phyloP scores from a whole-genome alignment of 2,113 vertebrate species.

The Abramis brama region DNA sequence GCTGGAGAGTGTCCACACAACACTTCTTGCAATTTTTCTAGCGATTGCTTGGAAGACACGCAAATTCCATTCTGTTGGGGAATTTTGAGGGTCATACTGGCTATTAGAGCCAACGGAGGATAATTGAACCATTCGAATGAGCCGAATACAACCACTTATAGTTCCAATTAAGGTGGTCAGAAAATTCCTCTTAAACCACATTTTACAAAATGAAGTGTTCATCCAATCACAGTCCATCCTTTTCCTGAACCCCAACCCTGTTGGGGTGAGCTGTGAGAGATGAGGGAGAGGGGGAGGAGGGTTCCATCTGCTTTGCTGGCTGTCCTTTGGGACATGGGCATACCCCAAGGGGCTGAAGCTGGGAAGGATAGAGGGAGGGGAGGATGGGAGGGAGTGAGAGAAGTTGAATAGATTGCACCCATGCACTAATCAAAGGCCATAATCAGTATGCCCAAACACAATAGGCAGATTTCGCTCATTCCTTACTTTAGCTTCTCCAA shows the following conservation, averaged over 20 bases:
- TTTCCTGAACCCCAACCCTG: slow-evolving; percentile 52
- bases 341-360: slow-evolving; percentile 77
- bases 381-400: slow-evolving; percentile 62
- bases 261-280: slow-evolving; percentile 51
- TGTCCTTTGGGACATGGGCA: slow-evolving; percentile 76
- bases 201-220: slow-evolving; percentile 48
- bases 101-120: not conserved
- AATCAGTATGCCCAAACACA: slow-evolving; percentile 77
- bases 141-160: slow-evolving; percentile 31
- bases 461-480: slow-evolving; percentile 63
- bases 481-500: slow-evolving; percentile 60
- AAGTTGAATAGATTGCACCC: slow-evolving; percentile 82
- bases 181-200: slow-evolving; percentile 35
- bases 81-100: slow-evolving; percentile 32
- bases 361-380: slow-evolving; percentile 65
- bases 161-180: slow-evolving; percentile 31
- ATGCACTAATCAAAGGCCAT: slow-evolving; percentile 81
- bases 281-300: slow-evolving; percentile 66
- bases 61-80: slow-evolving; percentile 33
- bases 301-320: slow-evolving; percentile 80
- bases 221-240: slow-evolving; percentile 44
- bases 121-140: slow-evolving; percentile 32
- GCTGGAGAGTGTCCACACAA: slow-evolving; percentile 32
- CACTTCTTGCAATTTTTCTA: slow-evolving; percentile 28
- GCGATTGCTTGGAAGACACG: not conserved